Conservation (phyloP, 2,888 invertebrate species). For the Endomychus coccineus region DNA sequence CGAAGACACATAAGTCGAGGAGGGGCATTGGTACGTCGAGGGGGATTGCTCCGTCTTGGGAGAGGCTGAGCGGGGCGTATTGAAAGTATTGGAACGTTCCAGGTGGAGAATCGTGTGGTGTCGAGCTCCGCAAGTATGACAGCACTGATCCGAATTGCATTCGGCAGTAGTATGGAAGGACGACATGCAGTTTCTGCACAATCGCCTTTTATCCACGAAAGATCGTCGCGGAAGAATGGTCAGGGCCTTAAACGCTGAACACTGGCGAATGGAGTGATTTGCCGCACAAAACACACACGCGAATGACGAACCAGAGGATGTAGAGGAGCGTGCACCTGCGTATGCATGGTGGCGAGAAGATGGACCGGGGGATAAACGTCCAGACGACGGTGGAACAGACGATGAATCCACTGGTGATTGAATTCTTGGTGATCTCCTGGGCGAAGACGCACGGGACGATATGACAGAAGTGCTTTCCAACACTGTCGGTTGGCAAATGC, state of each 20-base stretch:
- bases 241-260: too few relatives aligned
- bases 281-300: too few relatives aligned
- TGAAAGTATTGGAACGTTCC: not conserved
- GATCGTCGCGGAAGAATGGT: slow-evolving; percentile 3
- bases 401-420: not conserved
- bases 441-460: slow-evolving; percentile 1
- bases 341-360: too few relatives aligned
- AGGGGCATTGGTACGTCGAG: not conserved
- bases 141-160: slow-evolving; percentile 1
- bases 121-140: not conserved
- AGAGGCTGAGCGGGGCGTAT: slow-evolving; percentile 1
- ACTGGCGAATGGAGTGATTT: too few relatives aligned
- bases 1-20: not conserved
- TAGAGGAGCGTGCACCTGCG: too few relatives aligned
- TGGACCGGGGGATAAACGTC: not conserved
- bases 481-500: not conserved
- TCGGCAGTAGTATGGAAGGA: slow-evolving; percentile 4
- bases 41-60: not conserved
- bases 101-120: slow-evolving; percentile 5
- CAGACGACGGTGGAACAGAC: slow-evolving; percentile 1
- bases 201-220: not conserved
- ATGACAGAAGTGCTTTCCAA: not conserved
- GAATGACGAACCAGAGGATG: too few relatives aligned
- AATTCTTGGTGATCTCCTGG: not conserved
- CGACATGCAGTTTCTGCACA: slow-evolving; percentile 7